Base-by-base conservation (phyloP, 1,140 invertebrate genomes). In the Cecropterus lyciades region DNA sequence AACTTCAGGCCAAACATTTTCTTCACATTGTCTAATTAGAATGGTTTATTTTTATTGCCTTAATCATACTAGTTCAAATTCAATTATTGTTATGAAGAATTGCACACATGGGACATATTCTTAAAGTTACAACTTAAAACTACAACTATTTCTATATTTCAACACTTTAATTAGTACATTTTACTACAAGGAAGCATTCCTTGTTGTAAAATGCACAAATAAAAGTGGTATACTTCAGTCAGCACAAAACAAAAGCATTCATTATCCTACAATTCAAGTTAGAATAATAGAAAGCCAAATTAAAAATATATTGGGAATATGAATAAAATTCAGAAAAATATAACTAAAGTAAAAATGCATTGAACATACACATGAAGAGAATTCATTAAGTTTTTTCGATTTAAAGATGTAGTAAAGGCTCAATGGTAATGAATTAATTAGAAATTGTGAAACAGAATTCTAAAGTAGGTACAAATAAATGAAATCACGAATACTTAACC, bases 401-500 rank as follows among this genome's bases (percentile, higher is more conserved):
- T 56, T 52, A 62, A 69, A 66, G 63, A 72, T 72, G 62, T 68
- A 67, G 66, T 52, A 60, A 49, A 69, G 64, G 62, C 52, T 65
- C 73, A 84, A 85, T 85, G 85, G 79, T 82, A 87, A 82, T 88
- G 82, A 85, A 82, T 79, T 89, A 85, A 91, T 91, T 90, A 92
- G 87, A 92, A 92, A 91, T 87, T 87, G 83, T 87, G 81, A 91
- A 89, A 89, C 80, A 84, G 81, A 84, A 87, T 87, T 86, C 82
- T 89, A 87, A 89, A 91, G 82, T 91, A 91, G 82, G 85, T 83
- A 89, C 85, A 89, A 92, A 90, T 92, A 91, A 85, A 92, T 92
- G 87, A 92, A 92, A 92, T 92, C 87, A 90, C 85, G 87, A 92
- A 87, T 92, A 89, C 87, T 92, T 91, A 92, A 92, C 87, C 83